Percentiles rank a stretch among this genome's conserved stretches.
Evolutionary conservation across 2,113 vertebrate genomes (phyloP).

Genomic region (Myiozetetes cayanensis): DNA sequence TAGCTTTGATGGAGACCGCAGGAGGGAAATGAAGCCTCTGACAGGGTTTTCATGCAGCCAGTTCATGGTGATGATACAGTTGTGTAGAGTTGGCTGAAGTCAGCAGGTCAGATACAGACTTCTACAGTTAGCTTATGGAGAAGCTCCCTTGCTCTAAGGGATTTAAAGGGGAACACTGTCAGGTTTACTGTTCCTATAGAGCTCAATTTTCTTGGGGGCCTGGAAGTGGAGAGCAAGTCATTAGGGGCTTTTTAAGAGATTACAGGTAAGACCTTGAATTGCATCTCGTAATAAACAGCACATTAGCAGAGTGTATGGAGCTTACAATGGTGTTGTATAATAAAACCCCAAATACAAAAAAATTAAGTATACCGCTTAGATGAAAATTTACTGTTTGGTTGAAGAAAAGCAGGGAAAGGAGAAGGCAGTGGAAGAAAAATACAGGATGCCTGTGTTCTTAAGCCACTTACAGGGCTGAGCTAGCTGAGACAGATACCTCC

Average conservation of each 20-base stretch:
- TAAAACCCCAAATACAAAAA: background rate
- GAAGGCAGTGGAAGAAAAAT: background rate
- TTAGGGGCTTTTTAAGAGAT: slow-evolving; percentile 40
- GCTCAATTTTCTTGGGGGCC: slow-evolving; percentile 40
- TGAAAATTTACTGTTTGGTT: background rate
- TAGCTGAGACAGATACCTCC: background rate
- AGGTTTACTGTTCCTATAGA: slow-evolving; percentile 24
- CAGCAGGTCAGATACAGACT: slow-evolving; percentile 12
- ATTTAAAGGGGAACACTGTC: slow-evolving; percentile 43
- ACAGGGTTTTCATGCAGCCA: slow-evolving; percentile 24
- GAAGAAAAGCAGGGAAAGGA: background rate
- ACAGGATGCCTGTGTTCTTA: background rate
- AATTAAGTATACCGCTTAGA: background rate
- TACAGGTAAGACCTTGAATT: slow-evolving; percentile 25
- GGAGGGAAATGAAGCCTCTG: slow-evolving; percentile 47
- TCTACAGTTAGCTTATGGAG: background rate
- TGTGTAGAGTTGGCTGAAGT: slow-evolving; percentile 16
- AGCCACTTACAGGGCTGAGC: background rate
- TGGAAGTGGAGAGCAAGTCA: background rate
- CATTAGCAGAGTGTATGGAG: background rate
- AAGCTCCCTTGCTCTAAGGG: slow-evolving; percentile 16
- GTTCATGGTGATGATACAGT: slow-evolving; percentile 6
- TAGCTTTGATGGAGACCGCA: slow-evolving; percentile 18
- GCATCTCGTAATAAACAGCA: background rate
- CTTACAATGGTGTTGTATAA: background rate